Base-by-base conservation (phyloP, 1,140 invertebrate species). In the Drosophila sucinea region DNA sequence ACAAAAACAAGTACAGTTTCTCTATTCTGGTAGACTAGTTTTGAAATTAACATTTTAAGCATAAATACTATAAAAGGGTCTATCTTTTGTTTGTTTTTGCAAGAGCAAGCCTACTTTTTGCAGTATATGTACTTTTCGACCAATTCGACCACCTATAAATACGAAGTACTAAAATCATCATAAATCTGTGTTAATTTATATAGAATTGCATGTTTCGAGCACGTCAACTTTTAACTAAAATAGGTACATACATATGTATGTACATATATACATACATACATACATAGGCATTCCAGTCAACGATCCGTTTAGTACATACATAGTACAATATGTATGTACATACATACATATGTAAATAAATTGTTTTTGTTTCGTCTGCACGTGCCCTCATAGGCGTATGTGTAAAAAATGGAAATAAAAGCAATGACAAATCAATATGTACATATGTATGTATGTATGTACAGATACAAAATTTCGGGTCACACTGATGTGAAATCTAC, bases 1-100 rank as follows among this genome's bases (percentile, higher is more conserved):
- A 30, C 54, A 60, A 27, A 72, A 40, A 69, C 51, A 27, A 63
- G 83, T 82, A 86, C 83, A 86, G 78, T 85, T 60, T 62, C 30
- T 40, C 30, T 40, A 3, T 35, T 38, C 7, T 51, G 8, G 23
- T 25, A 51, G 8, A 27, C 44, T 51, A 51, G 44, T 51, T 51
- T 51, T 47, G 6, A 47, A 47, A 47, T 47, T 3, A 27, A 27
- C 2, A 51, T 10, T 25, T 51, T 47, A 8, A 8, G 23, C 5
- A 8, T 27, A 51, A 17, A 27, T 70, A 44, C 10, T 71, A 47
- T 27, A 58, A 58, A 35, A 62, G 66, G 40, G 54, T n/a, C 63
- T 51, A 54, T 17, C 11, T 61, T 38, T 70, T 17, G 25, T 38
- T 38, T 38, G 3, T 11, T 11, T 38, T 38, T 38, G 35, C 8